Conservation (phyloP, 2,113 vertebrate genomes). For the Mola mola region DNA sequence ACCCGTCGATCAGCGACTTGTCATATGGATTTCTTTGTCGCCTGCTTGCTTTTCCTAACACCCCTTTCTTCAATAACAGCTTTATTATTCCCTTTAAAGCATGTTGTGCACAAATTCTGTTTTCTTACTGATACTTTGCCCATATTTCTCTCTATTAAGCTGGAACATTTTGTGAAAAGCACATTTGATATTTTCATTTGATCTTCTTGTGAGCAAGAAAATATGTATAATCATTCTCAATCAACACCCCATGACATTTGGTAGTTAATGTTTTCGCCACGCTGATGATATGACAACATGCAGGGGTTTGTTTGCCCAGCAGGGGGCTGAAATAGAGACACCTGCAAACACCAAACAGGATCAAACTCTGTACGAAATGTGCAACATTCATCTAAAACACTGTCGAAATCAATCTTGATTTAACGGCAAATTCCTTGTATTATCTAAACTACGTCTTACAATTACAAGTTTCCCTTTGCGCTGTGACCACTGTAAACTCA, state of each 20-base stretch:
- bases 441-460: neutral
- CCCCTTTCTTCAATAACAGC: neutral
- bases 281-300: constrained; percentile 8
- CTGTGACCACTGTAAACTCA: neutral
- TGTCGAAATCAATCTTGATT: neutral
- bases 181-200: neutral
- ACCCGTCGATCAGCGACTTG: too few species aligned
- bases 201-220: neutral
- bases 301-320: constrained; percentile 50
- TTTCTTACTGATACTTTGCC: neutral
- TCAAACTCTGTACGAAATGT: constrained; percentile 12
- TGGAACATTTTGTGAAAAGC: neutral
- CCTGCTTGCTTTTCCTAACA: neutral
- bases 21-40: neutral
- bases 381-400: neutral
- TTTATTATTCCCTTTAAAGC: constrained; percentile 1
- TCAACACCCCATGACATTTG: neutral
- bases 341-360: neutral
- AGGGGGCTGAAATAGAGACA: constrained; percentile 53
- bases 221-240: neutral
- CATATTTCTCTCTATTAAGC: neutral
- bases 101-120: neutral
- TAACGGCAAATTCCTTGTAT: neutral
- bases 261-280: neutral
- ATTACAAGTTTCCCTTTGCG: neutral